Evolutionary conservation across 2,113 vertebrate species (phyloP).

Genomic region (Aythya baeri): DNA sequence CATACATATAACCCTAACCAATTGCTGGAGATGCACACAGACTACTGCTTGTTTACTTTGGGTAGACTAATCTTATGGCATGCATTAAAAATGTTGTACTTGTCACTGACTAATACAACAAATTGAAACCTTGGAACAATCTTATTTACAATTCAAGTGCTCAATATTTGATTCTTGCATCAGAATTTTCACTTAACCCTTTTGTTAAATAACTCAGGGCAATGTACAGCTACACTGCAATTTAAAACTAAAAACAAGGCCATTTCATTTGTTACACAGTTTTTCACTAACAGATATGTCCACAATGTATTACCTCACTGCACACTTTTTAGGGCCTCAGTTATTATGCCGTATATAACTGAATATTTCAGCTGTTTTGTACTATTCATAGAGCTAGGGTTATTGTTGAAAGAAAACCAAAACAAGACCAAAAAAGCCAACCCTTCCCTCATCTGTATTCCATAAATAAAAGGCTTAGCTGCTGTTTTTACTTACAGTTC

Average conservation of each 20-base stretch:
- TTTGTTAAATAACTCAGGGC: background rate
- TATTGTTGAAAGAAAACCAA: constrained; percentile 9
- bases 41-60: constrained; percentile 74
- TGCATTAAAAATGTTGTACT: constrained; percentile 73
- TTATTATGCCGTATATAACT: background rate
- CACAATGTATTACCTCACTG: background rate
- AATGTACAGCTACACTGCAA: background rate
- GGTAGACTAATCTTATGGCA: constrained; percentile 69
- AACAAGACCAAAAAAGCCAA: background rate
- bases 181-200: constrained; percentile 45
- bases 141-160: constrained; percentile 25
- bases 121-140: constrained; percentile 56
- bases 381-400: background rate
- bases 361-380: constrained; percentile 44
- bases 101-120: constrained; percentile 72
- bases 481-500: constrained; percentile 86
- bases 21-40: constrained; percentile 64
- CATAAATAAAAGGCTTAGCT: constrained; percentile 69
- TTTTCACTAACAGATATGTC: background rate
- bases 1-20: constrained; percentile 53
- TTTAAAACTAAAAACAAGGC: background rate
- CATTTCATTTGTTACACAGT: background rate
- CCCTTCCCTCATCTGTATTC: constrained; percentile 30
- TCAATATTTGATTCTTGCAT: constrained; percentile 23
- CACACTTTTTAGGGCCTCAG: background rate